Base-by-base conservation (phyloP, 2,888 invertebrate species). In the Plebejus anna region DNA sequence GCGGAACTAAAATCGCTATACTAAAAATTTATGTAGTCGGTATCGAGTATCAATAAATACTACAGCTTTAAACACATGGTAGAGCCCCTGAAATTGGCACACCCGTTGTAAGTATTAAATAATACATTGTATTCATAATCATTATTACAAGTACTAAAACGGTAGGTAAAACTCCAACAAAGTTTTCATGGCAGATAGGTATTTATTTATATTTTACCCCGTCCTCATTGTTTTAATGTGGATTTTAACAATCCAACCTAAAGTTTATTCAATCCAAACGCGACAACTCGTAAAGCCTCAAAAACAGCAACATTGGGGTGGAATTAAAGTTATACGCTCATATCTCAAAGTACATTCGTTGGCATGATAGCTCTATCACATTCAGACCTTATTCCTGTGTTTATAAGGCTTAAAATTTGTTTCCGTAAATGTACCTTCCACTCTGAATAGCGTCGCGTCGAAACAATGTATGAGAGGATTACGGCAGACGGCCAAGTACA, bases 271-370 rank as follows among this genome's bases (percentile, higher is more conserved):
- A 66, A 66, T 66, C 32, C 66, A 32, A 36, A 36, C 13, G 66
- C 66, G 66, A 66, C 66, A 66, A 66, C 61, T 61, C 61, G 61
- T 66, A 66, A 36, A 66, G 32, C 66, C 32, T 36, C 66, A 66
- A 16, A 66, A 66, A 66, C 61, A 28, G 28, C 32, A 66, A 66
- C 66, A 66, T 36, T 36, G 66, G 66, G 66, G 66, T 66, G 66
- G 66, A 66, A 66, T 66, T 66, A 66, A 66, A 66, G 61, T 66
- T 66, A 66, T 66, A 66, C 32, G 32, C 32, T 66, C 66, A 66
- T 66, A 66, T 66, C 61, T 61, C 61, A 9, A 61, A 11, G 61
- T 36, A 36, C 66, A 36, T 32, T 13, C 13, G 13, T 5, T 16
- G 5, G 32, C 6, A 66, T 13, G 5, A 0, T 0, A 13, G 3